Evolutionary conservation across 2,888 invertebrate species (phyloP), one percentile per base, ranked within the genome.

Genomic region (Pterostichus madidus): DNA sequence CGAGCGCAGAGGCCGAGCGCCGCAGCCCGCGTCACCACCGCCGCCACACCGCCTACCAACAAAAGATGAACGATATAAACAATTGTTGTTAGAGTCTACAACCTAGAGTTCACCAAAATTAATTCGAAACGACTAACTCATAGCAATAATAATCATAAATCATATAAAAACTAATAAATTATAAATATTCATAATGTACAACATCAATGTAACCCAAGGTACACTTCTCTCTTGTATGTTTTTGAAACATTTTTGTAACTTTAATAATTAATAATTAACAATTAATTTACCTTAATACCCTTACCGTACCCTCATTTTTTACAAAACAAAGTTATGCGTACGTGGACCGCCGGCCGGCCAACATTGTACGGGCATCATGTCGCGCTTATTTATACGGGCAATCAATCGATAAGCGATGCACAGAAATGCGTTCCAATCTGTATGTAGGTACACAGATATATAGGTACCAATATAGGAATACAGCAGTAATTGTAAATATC

Each of bases 261-360:
- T 84, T 85, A 84, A 61, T 85, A 85, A 84, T 86, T 85, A 87
- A 86, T 86, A 86, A 87, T 87, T 87, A 87, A 87, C 87, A 87
- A 86, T 87, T 87, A 86, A 86, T 84, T 85, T 86, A 85, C 85
- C 86, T 86, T 86, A 84, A 86, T 86, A 86, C 87, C 87, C 86
- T 86, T 86, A 86, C 86, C 86, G 85, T 86, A 87, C 86, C 87
- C 87, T 86, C 86, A 86, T 86, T 86, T 24, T 86, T 81, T 81
- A 73, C 59, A 81, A 73, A 80, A 80, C 49, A 81, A 81, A 73
- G 52, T 24, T 81, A 73, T 81, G 68, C 81, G 46, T 44, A 53
- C 35, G 52, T 53, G 49, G 64, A 80, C 80, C 52, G 71, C 32
- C 80, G 71, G 80, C 80, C 80, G 49, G 15, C 13, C 32, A 52